Evolutionary conservation across 2,888 invertebrate species (phyloP).

Genomic region (Plebejus argus): DNA sequence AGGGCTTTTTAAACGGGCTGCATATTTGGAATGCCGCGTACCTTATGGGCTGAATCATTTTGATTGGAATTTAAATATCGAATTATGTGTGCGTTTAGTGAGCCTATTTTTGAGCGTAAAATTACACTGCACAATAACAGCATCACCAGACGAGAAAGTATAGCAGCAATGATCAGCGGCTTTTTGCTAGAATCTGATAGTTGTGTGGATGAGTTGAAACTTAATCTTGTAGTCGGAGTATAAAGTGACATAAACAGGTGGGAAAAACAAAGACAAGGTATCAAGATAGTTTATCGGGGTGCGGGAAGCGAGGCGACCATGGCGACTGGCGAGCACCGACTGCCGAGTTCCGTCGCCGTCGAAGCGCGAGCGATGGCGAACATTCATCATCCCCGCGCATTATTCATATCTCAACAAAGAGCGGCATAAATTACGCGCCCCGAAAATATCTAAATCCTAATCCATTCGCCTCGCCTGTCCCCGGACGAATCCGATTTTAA

Average conservation of each 20-base stretch:
- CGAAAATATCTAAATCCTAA: constrained; percentile 80
- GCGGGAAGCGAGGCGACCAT: constrained; percentile 53
- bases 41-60: constrained; percentile 59
- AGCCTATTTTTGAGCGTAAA: not conserved
- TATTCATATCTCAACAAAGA: constrained; percentile 79
- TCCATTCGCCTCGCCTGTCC: constrained; percentile 77
- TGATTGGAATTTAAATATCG: constrained; percentile 26
- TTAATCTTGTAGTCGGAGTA: not conserved
- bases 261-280: constrained; percentile 41
- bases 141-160: not conserved
- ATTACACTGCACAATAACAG: not conserved
- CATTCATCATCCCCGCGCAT: constrained; percentile 67
- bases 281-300: constrained; percentile 42
- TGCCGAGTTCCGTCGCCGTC: constrained; percentile 47
- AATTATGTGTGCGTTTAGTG: constrained; percentile 20
- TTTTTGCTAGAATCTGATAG: not conserved
- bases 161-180: not conserved
- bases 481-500: constrained; percentile 78
- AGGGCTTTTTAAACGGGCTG: constrained; percentile 74
- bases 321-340: not conserved
- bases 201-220: not conserved
- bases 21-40: constrained; percentile 75
- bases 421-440: constrained; percentile 75
- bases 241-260: not conserved
- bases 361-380: constrained; percentile 55